Base-by-base conservation (phyloP, 2,888 invertebrate species). In the Dermolepida albohirtum region DNA sequence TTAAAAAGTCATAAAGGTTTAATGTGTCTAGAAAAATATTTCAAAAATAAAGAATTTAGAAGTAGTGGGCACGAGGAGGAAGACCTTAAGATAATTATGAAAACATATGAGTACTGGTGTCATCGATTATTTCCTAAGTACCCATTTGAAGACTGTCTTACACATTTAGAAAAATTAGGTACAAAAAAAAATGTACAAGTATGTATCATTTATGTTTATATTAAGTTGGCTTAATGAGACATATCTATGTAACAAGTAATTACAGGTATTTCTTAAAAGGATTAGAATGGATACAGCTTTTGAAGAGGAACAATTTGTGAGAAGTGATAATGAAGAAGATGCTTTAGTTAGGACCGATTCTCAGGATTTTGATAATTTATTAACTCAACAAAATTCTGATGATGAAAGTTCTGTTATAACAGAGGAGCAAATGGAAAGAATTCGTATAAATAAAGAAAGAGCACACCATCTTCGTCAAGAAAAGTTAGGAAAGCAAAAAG, bases 71-170 rank as follows among this genome's bases (percentile, higher is more conserved):
- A 92, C 79, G 97, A 97, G 83, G 90, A 89, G 73, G 87, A 90
- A 59, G 97, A 98, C 83, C 84, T 98, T 43, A 89, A 93, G 75
- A 82, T 89, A 70, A 85, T 97, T 0, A 86, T 98, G 85, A 90
- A 92, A 64, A 90, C 89, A 67, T 80, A 97, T 64, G 95, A 97
- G 77, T 95, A 97, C 79, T 98, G 98, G 98, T 92, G 92, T 0
- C 96, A 97, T 82, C 87, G 97, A 57, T 84, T 98, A 72, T 97
- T 92, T 83, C 97, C 98, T 0, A 94, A 92, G 78, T 92, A 92
- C 78, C 88, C 90, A 11, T 98, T 97, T 83, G 93, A 93, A 78
- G 96, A 97, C 81, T 91, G 93, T 71, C 82, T 97, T 2, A 86
- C 87, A n/a, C 88, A 88, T 78, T 85, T 92, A 16, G 97, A 97